These are phyloP conservation scores for Thymelicus acteon DNA, from an alignment of 2,888 invertebrate species.

Conservation along the genomic window DNA sequence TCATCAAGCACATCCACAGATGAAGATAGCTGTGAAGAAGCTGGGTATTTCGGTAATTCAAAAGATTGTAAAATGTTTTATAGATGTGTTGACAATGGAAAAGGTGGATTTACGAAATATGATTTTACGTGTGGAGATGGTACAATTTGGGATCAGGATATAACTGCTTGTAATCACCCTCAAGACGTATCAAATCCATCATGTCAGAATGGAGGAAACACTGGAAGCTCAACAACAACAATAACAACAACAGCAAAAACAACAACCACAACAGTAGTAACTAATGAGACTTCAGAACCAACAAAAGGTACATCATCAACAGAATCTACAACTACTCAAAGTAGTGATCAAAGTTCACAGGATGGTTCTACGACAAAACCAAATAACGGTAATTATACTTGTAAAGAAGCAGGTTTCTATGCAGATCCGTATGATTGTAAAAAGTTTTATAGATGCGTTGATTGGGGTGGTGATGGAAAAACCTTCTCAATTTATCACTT, in stretches of 20 bases:
- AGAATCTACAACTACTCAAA: constrained; percentile 40
- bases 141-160: constrained; percentile 85
- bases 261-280: constrained; percentile 43
- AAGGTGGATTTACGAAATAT: constrained; percentile 72
- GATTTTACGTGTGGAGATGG: constrained; percentile 85
- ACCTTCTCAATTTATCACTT: constrained; percentile 87
- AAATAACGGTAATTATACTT: constrained; percentile 62
- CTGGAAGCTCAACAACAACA: constrained; percentile 5
- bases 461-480: constrained; percentile 83
- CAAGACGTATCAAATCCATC: constrained; percentile 68
- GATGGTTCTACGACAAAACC: constrained; percentile 59
- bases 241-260: constrained; percentile 16
- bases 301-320: constrained; percentile 43
- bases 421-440: constrained; percentile 86
- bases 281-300: constrained; percentile 43
- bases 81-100: constrained; percentile 67
- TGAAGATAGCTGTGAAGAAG: constrained; percentile 70
- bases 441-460: constrained; percentile 88
- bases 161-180: constrained; percentile 82
- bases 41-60: constrained; percentile 89
- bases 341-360: constrained; percentile 51
- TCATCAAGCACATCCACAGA: constrained; percentile 29
- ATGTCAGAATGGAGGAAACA: constrained; percentile 52
- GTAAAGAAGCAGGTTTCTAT: constrained; percentile 86
- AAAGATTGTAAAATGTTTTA: constrained; percentile 56